Evolutionary conservation across 2,113 vertebrate genomes (phyloP), one percentile per base, ranked within the genome.

Genomic region (Rissa tridactyla): DNA sequence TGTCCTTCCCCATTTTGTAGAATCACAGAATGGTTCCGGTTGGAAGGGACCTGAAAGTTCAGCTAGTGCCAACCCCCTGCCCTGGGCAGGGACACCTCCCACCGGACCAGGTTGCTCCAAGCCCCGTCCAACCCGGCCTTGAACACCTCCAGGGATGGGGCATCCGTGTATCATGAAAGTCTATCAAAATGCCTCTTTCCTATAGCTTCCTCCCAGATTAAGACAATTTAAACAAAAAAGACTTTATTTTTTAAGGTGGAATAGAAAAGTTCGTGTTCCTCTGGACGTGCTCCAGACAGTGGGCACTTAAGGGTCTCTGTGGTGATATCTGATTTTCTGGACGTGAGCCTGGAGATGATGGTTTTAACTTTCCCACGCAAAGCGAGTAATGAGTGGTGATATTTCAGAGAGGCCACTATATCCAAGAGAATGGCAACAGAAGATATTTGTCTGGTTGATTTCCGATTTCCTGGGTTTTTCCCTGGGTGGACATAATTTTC

Each of bases 201-300:
- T 66, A 15, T 40, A 40, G 12, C 32, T 72, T 81, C 27, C 21
- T 72, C 18, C 11, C 47, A 68, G 54, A 57, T 51, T 9, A 29
- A 75, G 60, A 27, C 21, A 14, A 62, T 71, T 87, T 79, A 58
- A 73, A 29, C 40, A 57, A 80, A 51, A 77, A 5, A 1, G 0
- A 9, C 26, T 46, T 47, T 15, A 2, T 26, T 73, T 79, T 85
- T 72, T 58, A 58, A 73, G 60, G 29, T n/a, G 47, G 55, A 64
- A 15, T 62, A 30, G 51, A 29, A 11, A 23, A 32, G 13, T 14
- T 85, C 25, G 2, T 11, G n/a, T 38, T 60, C 22, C 32, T 69
- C 19, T 91, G 62, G 61, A 38, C 2, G 0, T 0, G 0, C 38
- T 76, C n/a, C 6, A 21, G 38, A 44, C 42, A 58, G 27, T 0